Conservation (phyloP, 2,113 vertebrate species). For the Sinocyclocheilus anshuiensis region DNA sequence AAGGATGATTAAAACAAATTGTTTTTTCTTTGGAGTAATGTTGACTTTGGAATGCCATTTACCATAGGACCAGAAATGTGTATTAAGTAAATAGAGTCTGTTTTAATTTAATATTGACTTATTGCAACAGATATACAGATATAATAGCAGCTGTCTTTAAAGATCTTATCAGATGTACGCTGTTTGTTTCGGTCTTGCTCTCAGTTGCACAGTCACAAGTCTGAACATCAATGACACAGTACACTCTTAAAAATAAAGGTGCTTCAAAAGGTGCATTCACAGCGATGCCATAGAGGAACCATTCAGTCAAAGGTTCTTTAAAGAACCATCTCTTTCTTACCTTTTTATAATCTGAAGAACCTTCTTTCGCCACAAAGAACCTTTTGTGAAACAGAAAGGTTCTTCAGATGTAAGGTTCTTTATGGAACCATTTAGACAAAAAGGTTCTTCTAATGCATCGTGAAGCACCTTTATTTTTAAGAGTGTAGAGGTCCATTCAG, state of each 20-base stretch:
- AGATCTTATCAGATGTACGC: not conserved
- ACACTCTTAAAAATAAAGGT: too few relatives aligned
- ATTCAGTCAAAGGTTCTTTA: too few relatives aligned
- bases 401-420: too few relatives aligned
- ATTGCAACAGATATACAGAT: not conserved
- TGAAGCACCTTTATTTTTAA: too few relatives aligned
- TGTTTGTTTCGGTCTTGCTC: not conserved
- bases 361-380: too few relatives aligned
- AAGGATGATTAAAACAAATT: not conserved
- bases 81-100: not conserved
- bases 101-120: not conserved
- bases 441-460: too few relatives aligned
- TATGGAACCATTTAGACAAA: too few relatives aligned
- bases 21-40: not conserved
- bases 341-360: too few relatives aligned
- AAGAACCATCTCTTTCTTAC: too few relatives aligned
- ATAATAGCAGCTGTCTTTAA: not conserved
- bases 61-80: not conserved
- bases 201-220: not conserved
- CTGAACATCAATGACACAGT: constrained; percentile 6
- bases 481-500: not conserved
- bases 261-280: too few relatives aligned
- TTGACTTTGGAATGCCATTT: not conserved
- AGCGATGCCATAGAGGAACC: too few relatives aligned
- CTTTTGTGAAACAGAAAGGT: too few relatives aligned